Base-by-base conservation (phyloP, 2,113 vertebrate genomes). In the Pollimyrus isidori region DNA sequence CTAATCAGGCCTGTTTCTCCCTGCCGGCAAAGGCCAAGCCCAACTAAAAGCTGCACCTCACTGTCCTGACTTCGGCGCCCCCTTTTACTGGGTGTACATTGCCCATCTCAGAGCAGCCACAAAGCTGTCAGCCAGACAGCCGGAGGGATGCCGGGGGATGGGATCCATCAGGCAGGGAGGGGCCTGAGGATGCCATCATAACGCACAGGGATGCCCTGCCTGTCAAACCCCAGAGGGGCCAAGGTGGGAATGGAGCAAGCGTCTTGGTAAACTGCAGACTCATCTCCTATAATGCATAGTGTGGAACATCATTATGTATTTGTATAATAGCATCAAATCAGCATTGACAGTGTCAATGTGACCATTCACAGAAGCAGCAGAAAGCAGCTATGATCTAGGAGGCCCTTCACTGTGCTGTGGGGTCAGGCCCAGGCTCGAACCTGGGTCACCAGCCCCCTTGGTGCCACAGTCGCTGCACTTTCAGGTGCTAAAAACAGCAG, bases 1-100 rank as follows among this genome's bases (percentile, higher is more conserved):
- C 45, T 88, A 90, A 91, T 92, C 90, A 92, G 91, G 30, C 88
- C 87, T 80, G 88, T 88, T 90, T 89, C 91, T 90, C 85, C 88
- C 86, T 85, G 45, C 85, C 53, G 62, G 91, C 87, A 88, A 90
- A 88, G 88, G 89, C 83, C 88, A 49, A 50, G 83, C 89, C 89
- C 91, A 91, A 91, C 90, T 90, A 91, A 62, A 87, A 69, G 82
- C 89, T 89, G 19, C 53, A 89, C 48, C 2, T 86, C n/a, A 7
- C 35, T 2, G 26, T 35, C 65, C 30, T 13, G 65, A 90, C 46
- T 7, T 86, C 48, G 17, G 15, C 30, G 17, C 19, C 73, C 39
- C 35, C 0, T 35, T 7, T 42, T 80, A 39, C 73, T 42, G 30
- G 35, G 35, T n/a, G 26, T 4, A 69, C 62, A 26, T 7, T 1